Evolutionary conservation across 2,113 vertebrate species (phyloP).

Genomic region (Chaetops frenatus): DNA sequence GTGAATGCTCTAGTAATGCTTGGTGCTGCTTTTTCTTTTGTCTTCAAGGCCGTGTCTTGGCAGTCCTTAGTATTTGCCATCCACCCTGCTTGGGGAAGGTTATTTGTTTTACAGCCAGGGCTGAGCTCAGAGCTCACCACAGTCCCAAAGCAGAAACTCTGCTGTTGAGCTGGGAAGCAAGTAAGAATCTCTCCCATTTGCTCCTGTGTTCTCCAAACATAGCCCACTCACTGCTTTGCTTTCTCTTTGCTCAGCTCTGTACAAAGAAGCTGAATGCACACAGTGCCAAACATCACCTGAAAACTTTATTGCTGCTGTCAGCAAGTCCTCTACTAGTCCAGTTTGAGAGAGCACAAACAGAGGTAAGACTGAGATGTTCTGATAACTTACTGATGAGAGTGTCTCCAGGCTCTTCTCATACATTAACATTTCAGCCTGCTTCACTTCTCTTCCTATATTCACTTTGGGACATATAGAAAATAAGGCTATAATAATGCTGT

Average conservation of each 20-base stretch:
- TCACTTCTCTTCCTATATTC: slow-evolving; percentile 21
- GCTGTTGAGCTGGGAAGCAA: background rate
- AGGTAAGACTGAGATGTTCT: background rate
- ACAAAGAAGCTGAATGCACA: background rate
- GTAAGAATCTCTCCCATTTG: background rate
- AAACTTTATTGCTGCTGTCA: slow-evolving; percentile 23
- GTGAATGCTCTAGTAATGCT: background rate
- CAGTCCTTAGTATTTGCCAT: background rate
- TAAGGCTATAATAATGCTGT: slow-evolving; percentile 47
- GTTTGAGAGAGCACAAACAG: background rate
- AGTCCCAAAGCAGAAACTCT: background rate
- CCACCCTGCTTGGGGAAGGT: background rate
- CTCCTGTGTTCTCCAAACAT: background rate
- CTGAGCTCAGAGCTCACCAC: background rate
- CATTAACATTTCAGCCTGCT: slow-evolving; percentile 15
- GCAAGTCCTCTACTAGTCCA: background rate
- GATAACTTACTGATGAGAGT: background rate
- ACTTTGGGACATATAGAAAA: slow-evolving; percentile 40
- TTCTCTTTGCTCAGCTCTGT: background rate
- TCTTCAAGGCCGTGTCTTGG: background rate
- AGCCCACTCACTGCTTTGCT: background rate
- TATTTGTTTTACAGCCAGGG: background rate
- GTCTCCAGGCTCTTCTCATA: slow-evolving; percentile 4
- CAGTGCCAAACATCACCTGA: background rate
- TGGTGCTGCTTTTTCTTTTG: background rate